Evolutionary conservation across 2,888 invertebrate genomes (phyloP), one percentile per base, ranked within the genome.

Genomic region (Acleris cristana): DNA sequence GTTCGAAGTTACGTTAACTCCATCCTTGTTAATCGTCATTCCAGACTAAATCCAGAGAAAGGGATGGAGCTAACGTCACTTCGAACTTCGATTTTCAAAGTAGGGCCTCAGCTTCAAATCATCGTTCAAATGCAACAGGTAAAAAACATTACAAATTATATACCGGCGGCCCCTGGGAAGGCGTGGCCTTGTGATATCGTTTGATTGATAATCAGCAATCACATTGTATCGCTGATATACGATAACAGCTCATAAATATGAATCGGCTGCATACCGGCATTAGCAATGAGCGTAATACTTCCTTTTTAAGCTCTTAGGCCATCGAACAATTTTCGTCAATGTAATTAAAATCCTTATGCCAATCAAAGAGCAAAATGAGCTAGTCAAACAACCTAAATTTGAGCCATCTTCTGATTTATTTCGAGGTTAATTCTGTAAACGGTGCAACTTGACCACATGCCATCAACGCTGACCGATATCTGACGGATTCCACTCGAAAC

Each of bases 401-500:
- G 14, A 14, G 40, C 3, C 14, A 14, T 40, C 0, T 3, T 40
- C 14, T 4, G 40, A 10, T 40, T 40, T 14, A 40, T 34, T 8
- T 34, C 40, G 40, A 40, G 40, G 40, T 40, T 49, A 23, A 63
- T 63, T 44, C n/a, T 26, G 18, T 52, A 58, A 58, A 30, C 45
- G 56, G 48, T 58, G 45, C n/a, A 30, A 26, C 26, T 48, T 48
- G 48, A 55, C 55, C 66, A 44, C 67, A 60, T 3, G 57, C 64
- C 60, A 74, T 72, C 75, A 70, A 70, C 66, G 54, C 55, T 73
- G 75, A 71, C 75, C 74, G 74, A 77, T 79, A 75, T 79, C 74
- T 72, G 58, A 70, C 74, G 73, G 74, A 79, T 74, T 77, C 71
- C 70, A 63, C 64, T 73, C 72, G 40, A 76, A 80, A 85, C 82